Evolutionary conservation across 2,888 invertebrate species (phyloP).

Genomic region (Platycnemis pennipes): DNA sequence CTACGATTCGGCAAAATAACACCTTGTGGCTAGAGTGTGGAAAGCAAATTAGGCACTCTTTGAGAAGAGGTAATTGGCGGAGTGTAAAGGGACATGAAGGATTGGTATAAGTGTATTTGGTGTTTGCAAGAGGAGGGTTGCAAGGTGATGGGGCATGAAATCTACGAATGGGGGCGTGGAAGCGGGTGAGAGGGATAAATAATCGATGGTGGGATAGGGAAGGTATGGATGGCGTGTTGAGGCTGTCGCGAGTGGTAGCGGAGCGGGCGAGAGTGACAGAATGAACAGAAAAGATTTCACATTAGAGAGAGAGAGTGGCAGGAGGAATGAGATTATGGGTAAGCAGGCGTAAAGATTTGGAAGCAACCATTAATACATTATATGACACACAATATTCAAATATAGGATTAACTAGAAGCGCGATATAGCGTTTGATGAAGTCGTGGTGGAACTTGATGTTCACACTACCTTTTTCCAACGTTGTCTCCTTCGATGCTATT

Average conservation of each 20-base stretch:
- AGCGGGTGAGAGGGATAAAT: constrained; percentile 48
- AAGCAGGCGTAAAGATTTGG: constrained; percentile 60
- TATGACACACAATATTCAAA: not conserved
- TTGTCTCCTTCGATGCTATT: no score
- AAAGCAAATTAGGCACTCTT: not conserved
- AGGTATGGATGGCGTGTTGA: not conserved
- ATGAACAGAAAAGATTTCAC: not conserved
- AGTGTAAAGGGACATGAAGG: no score
- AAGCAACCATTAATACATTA: not conserved
- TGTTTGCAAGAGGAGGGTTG: not conserved
- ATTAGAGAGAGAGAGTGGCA: constrained; percentile 68
- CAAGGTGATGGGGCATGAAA: not conserved
- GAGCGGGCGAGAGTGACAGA: not conserved
- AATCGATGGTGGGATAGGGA: not conserved
- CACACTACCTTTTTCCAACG: no score
- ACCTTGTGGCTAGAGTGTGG: no score
- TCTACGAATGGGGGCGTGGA: not conserved
- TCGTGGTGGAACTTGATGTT: no score
- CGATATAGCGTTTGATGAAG: no score
- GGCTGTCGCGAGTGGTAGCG: not conserved
- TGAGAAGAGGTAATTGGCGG: not conserved
- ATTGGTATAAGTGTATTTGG: no score
- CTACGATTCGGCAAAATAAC: no score
- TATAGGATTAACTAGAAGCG: not conserved
- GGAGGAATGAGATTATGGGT: constrained; percentile 70